Base-by-base conservation (phyloP, 1,140 invertebrate species). In the Ericerus pela region DNA sequence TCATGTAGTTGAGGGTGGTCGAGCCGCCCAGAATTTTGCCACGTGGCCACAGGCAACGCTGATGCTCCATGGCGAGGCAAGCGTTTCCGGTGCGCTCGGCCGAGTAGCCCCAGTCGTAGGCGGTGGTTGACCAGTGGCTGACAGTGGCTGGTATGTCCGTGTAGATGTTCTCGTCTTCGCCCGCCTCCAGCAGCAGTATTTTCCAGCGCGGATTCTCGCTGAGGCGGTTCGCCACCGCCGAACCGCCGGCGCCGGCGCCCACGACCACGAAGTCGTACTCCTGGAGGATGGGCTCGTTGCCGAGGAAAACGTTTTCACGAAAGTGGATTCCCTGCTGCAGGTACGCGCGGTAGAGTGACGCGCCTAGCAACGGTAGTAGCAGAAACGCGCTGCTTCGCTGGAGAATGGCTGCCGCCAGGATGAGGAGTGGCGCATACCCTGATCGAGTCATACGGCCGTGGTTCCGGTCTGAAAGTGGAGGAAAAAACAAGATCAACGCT, bases 1-100 rank as follows among this genome's bases (percentile, higher is more conserved):
- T 81, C 77, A 87, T 76, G 64, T 88, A 91, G 69, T 87, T 87
- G 10, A 87, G 76, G 1, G 85, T 77, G 36, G 81, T 85, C 2
- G 81, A 82, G 1, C 84, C 84, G 1, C 84, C 85, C 2, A 87
- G n/a, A 11, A 57, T 62, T 54, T 64, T 62, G 24, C 64, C 64
- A 59, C 61, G 60, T 12, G 59, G 59, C 59, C 62, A 62, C 5
- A 55, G 56, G 55, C 60, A 64, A 22, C 55, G 53, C 22, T 62
- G 52, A 51, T 61, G 52, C 14, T 51, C 31, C 53, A 38, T 61
- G 24, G 65, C 72, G 24, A 67, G 63, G 61, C 80, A 82, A 26
- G 74, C 76, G 53, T 73, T 68, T 47, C 75, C 75, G 58, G 82
- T 80, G 16, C 70, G 55, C 69, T 78, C 76, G 58, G 83, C 82